Evolutionary conservation across 2,888 invertebrate species (phyloP).

Genomic region (Drosophila pegasa): DNA sequence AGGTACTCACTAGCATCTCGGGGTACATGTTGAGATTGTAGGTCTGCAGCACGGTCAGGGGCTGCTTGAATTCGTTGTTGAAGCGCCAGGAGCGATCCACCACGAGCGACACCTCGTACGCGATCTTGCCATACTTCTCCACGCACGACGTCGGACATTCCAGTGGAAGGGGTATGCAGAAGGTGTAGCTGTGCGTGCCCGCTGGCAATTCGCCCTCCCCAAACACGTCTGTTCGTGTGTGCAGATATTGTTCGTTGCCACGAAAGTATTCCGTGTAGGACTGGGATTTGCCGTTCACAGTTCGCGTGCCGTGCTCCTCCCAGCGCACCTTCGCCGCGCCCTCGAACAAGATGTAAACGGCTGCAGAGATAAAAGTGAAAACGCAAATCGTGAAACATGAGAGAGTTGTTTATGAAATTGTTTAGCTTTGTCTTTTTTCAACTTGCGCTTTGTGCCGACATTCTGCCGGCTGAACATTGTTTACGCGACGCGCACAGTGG

Average conservation of each 20-base stretch:
- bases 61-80: conserved; percentile 74
- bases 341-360: conserved; percentile 59
- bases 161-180: conserved; percentile 86
- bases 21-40: conserved; percentile 91
- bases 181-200: conserved; percentile 88
- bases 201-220: conserved; percentile 49
- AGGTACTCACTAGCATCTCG: conserved; percentile 86
- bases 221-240: conserved; percentile 47
- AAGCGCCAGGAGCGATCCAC: conserved; percentile 90
- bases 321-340: conserved; percentile 73
- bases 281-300: conserved; percentile 40
- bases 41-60: conserved; percentile 90
- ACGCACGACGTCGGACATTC: conserved; percentile 91
- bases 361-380: conserved; percentile 26
- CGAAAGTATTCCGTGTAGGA: conserved; percentile 47
- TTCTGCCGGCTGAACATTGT: conserved; percentile 10
- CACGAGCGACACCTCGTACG: conserved; percentile 90
- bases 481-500: conserved; percentile 16
- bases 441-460: conserved; percentile 3
- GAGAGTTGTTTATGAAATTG: background rate
- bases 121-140: conserved; percentile 89
- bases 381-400: background rate
- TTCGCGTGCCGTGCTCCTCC: conserved; percentile 45
- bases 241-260: conserved; percentile 54
- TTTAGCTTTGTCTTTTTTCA: conserved; percentile 3